Percentiles rank a stretch among this genome's conserved stretches.
These are phyloP conservation scores for Mesorhabditis spiculigera DNA, from an alignment of 2,888 invertebrate genomes.

Conservation along the genomic window DNA sequence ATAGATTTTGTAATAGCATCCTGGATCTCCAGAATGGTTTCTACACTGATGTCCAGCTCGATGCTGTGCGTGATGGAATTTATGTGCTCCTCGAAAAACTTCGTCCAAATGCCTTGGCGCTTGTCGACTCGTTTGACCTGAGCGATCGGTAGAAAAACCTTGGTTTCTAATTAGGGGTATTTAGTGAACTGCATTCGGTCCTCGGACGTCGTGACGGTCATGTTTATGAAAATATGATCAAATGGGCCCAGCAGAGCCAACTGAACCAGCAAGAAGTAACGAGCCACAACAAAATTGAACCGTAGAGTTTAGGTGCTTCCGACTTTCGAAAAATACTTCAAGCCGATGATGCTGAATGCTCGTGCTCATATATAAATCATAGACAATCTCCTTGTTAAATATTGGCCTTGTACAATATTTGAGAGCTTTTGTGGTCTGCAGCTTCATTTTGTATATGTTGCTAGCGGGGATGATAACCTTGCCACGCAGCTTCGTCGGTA, in stretches of 20 bases:
- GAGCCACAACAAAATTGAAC: not conserved
- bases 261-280: slow-evolving; percentile 35
- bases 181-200: slow-evolving; percentile 22
- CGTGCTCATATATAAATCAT: not conserved
- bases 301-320: slow-evolving; percentile 27
- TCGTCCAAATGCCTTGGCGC: slow-evolving; percentile 80
- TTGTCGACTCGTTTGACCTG: slow-evolving; percentile 84
- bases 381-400: too few relatives aligned
- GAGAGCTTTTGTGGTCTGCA: too few relatives aligned
- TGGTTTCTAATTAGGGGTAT: not conserved
- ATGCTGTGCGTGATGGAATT: slow-evolving; percentile 34
- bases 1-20: too few relatives aligned
- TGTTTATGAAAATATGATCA: slow-evolving; percentile 57
- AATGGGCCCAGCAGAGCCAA: slow-evolving; percentile 57
- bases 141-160: slow-evolving; percentile 50
- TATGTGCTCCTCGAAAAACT: slow-evolving; percentile 65
- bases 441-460: too few relatives aligned
- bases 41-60: slow-evolving; percentile 35
- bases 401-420: too few relatives aligned
- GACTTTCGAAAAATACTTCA: slow-evolving; percentile 30
- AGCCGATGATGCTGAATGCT: slow-evolving; percentile 39
- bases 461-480: not conserved
- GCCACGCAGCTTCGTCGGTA: not conserved
- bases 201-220: slow-evolving; percentile 61
- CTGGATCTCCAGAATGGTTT: slow-evolving; percentile 33